Base-by-base conservation (phyloP, 1,140 invertebrate genomes). In the Akabosia matsudoensis region DNA sequence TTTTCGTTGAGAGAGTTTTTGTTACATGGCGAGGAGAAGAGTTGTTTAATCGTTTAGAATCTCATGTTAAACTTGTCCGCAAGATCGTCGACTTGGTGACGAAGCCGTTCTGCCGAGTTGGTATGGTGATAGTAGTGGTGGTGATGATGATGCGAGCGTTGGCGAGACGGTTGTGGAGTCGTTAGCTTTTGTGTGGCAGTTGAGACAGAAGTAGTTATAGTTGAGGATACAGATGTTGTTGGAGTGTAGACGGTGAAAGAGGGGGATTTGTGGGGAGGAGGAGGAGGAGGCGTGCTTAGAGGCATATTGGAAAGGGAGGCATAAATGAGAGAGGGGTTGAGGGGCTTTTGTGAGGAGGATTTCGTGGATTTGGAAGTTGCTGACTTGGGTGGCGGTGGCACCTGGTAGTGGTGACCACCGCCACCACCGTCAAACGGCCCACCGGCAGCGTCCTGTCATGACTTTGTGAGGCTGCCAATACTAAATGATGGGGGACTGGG, bases 111-210 rank as follows among this genome's bases (percentile, higher is more conserved):
- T 28, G 61, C 61, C 7, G 61, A 67, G 61, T 67, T 67, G 10
- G 61, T 67, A 30, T 67, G 61, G 28, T 67, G 61, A 30, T 67
- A 67, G 22, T 67, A 67, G 28, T 67, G 61, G 31, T 67, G 61
- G 22, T 67, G 61, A 31, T 67, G 61, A 61, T 61, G 54, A 31
- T 31, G 24, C 1, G 61, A 67, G 10, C 28, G 24, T 31, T 67
- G 61, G 1, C 61, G 61, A 10, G 28, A n/a, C 30, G 18, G 37
- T 45, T 18, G 37, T 45, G 18, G 37, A 45, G 37, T 10, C 37
- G 37, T 45, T 18, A 45, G 37, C 18, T 45, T 28, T 31, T 67
- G 61, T 10, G 61, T n/a, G n/a, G 61, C 7, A 7, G 61, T 30
- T 67, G 61, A 2, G 7, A 30, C 2, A 30, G 61, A 31, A 30